phyloP scores from a whole-genome alignment of 2,797 vertebrate genomes.

The Naso thynnoides region DNA sequence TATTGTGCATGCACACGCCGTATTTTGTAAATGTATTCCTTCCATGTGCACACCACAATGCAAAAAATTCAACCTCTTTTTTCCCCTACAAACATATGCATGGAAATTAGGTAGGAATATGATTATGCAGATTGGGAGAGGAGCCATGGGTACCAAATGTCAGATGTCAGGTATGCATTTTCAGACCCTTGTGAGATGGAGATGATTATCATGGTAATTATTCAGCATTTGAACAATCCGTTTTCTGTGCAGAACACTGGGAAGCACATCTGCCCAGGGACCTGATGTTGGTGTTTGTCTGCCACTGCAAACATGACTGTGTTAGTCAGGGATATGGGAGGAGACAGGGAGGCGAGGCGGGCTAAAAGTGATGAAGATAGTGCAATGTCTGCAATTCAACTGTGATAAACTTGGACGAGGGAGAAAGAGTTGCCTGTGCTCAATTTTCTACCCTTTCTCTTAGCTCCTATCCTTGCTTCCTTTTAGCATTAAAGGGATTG shows the following conservation, averaged over 20 bases:
- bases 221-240: constrained; percentile 83
- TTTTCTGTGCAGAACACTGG: constrained; percentile 74
- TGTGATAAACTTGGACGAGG: constrained; percentile 73
- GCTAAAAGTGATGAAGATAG: constrained; percentile 66
- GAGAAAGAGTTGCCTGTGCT: constrained; percentile 61
- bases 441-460: constrained; percentile 72
- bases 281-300: constrained; percentile 77
- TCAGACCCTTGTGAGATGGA: constrained; percentile 78
- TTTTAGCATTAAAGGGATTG: constrained; percentile 83
- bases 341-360: constrained; percentile 56
- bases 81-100: constrained; percentile 65
- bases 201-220: constrained; percentile 88
- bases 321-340: constrained; percentile 69
- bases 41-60: constrained; percentile 44
- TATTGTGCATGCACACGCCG: constrained; percentile 14
- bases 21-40: constrained; percentile 28
- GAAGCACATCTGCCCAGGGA: constrained; percentile 79
- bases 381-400: constrained; percentile 73
- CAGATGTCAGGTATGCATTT: constrained; percentile 86
- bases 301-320: constrained; percentile 68
- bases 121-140: constrained; percentile 84
- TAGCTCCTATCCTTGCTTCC: constrained; percentile 72
- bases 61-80: constrained; percentile 54
- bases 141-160: constrained; percentile 83
- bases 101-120: constrained; percentile 80